Evolutionary conservation across 1,140 invertebrate species (phyloP).

Genomic region (Caenorhabditis elegans): WBcel235 BX284606.5:12077501-12078000

Average conservation of each 20-base stretch:
- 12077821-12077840: background rate
- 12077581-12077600: slow-evolving; percentile 7
- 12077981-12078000: too few relatives aligned
- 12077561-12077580: background rate
- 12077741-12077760: background rate
- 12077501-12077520: too few relatives aligned
- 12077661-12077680: background rate
- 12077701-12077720: background rate
- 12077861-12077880: background rate
- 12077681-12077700: slow-evolving; percentile 12
- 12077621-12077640: background rate
- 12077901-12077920: too few relatives aligned
- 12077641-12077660: background rate
- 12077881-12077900: too few relatives aligned
- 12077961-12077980: too few relatives aligned
- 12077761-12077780: background rate
- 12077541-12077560: background rate
- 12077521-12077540: slow-evolving; percentile 7
- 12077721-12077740: background rate
- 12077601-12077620: background rate
- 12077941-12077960: too few relatives aligned
- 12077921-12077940: too few relatives aligned
- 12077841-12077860: background rate
- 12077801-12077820: background rate
- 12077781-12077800: background rate